Base-by-base conservation (phyloP, 2,113 vertebrate genomes). In the Seriola dumerili region DNA sequence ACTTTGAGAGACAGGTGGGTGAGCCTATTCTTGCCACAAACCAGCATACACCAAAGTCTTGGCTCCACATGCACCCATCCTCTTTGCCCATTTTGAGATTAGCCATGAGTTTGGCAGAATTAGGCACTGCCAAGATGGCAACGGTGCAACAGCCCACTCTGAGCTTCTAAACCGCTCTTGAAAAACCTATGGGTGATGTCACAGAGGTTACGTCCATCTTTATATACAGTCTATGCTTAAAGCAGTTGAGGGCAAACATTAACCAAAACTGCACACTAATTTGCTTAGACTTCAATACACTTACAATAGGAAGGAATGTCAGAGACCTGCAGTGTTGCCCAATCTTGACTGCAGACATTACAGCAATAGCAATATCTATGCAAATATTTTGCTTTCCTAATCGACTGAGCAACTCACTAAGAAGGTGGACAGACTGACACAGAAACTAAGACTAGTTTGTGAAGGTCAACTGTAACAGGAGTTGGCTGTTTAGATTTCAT, bases 391-490 rank as follows among this genome's bases (percentile, higher is more conserved):
- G 17, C 25, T 52, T 54, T 64, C 12, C 34, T 8, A 23, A 16
- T 23, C n/a, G 34, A 13, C 65, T 52, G n/a, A 46, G 12, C 12
- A 40, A n/a, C 55, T 29, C 34, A n/a, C 46, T 13, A 64, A 19
- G 48, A 42, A 17, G 17, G 8, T 63, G 19, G 12, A 29, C 12
- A 32, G 46, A 57, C 70, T 55, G 73, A 69, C 38, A 25, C 36
- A 71, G 19, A 25, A 46, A 48, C 17, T 32, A 66, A 58, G 42
- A 59, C 42, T 34, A 2, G 52, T 70, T 61, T 72, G 63, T 76
- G 38, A 73, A 58, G 23, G 72, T 23, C n/a, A 40, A 48, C 10
- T 58, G 70, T 72, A 73, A 91, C 64, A 69, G 48, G 55, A 76
- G 34, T 40, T 13, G 14, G 54, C 57, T 77, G 58, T 76, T 83